Evolutionary conservation across 2,888 invertebrate species (phyloP).

Genomic region (Himalopsyche japonica): DNA sequence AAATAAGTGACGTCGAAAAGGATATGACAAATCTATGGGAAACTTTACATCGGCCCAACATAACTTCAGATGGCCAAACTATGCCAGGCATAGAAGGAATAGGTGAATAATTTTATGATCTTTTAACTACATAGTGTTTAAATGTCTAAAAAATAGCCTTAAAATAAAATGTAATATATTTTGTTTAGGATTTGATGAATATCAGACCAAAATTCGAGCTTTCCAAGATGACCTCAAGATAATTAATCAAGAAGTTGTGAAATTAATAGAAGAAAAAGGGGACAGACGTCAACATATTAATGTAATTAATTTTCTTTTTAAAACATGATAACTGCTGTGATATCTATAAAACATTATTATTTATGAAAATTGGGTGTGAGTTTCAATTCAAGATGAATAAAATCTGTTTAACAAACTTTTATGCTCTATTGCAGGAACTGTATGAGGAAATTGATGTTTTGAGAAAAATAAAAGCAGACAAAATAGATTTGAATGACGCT

Average conservation of each 20-base stretch:
- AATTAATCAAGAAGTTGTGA: constrained; percentile 44
- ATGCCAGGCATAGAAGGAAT: background rate
- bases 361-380: too few relatives aligned
- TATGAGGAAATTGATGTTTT: constrained; percentile 68
- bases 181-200: constrained; percentile 12
- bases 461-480: constrained; percentile 70
- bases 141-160: too few relatives aligned
- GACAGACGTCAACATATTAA: constrained; percentile 59
- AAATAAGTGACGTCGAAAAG: constrained; percentile 53
- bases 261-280: constrained; percentile 61
- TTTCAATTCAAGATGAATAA: too few relatives aligned
- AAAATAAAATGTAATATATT: background rate
- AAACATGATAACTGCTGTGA: too few relatives aligned
- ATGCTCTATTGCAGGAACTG: constrained; percentile 52
- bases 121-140: too few relatives aligned
- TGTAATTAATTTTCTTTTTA: constrained; percentile 46
- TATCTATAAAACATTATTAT: too few relatives aligned
- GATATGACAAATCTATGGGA: constrained; percentile 48
- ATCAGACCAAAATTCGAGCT: constrained; percentile 42
- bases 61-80: background rate
- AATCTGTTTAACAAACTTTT: too few relatives aligned
- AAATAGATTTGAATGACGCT: constrained; percentile 71
- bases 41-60: constrained; percentile 40
- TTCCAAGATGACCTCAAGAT: constrained; percentile 52
- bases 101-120: background rate